Percentiles rank a stretch among this genome's conserved stretches.
Evolutionary conservation across 2,113 vertebrate genomes (phyloP).

Genomic region (Ictalurus punctatus): DNA sequence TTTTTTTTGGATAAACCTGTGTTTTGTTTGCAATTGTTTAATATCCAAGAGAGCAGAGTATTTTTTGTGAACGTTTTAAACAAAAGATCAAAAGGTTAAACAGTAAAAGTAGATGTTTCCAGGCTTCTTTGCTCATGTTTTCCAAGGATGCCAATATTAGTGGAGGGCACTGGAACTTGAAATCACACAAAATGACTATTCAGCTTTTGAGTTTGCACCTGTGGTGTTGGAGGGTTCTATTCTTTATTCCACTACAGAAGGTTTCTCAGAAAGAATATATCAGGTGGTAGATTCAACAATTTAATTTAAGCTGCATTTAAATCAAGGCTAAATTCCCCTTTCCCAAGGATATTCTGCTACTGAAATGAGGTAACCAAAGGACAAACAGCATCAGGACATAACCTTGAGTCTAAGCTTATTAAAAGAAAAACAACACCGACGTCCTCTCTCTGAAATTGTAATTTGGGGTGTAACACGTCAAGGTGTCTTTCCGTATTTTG

Average conservation of each 20-base stretch:
- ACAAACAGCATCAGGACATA: constrained; percentile 10
- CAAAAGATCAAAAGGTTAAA: too few species aligned
- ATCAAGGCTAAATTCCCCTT: constrained; percentile 15
- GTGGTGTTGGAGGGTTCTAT: background rate
- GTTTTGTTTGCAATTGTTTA: too few species aligned
- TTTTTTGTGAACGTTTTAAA: too few species aligned
- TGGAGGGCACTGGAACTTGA: background rate
- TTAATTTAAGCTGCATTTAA: constrained; percentile 10
- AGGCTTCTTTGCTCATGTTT: too few species aligned
- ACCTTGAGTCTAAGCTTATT: constrained; percentile 34
- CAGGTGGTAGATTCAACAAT: background rate
- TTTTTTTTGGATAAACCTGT: too few species aligned
- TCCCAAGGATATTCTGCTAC: constrained; percentile 24
- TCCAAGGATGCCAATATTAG: background rate
- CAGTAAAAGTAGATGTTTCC: too few species aligned
- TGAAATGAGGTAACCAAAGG: constrained; percentile 22
- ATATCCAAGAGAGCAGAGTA: too few species aligned
- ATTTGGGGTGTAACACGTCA: background rate
- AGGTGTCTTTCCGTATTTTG: constrained; percentile 7
- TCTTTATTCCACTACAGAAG: background rate
- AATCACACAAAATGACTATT: background rate
- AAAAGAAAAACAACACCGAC: background rate
- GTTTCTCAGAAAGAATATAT: background rate
- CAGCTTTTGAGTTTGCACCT: background rate
- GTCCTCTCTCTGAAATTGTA: constrained; percentile 8